phyloP scores from a whole-genome alignment of 2,797 vertebrate species.

The Amblyopsis hoosieri region DNA sequence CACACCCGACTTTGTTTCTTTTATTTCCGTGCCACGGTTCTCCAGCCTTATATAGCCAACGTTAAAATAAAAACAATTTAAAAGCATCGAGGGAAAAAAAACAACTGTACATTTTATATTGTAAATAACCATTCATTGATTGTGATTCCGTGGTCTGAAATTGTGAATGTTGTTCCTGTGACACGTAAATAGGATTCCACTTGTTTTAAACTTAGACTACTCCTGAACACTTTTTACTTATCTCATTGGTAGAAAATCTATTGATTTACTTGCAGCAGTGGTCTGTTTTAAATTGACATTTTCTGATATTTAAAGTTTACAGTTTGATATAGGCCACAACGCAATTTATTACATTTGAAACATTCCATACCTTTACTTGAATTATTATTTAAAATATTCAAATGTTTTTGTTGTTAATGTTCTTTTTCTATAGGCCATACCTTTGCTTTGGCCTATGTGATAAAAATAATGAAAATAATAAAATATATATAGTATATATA shows the following conservation, averaged over 20 bases:
- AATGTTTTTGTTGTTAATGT: conserved; percentile 68
- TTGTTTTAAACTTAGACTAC: conserved; percentile 78
- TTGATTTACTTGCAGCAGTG: conserved; percentile 84
- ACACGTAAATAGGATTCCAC: conserved; percentile 91
- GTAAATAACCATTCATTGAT: conserved; percentile 90
- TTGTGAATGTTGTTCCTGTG: conserved; percentile 99
- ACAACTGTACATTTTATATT: conserved; percentile 88
- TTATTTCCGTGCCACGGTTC: conserved; percentile 44
- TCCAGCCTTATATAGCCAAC: conserved; percentile 53
- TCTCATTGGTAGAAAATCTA: conserved; percentile 82
- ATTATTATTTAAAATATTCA: conserved; percentile 96
- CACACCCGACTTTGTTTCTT: conserved; percentile 41
- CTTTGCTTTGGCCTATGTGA: conserved; percentile 87
- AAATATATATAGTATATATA: conserved; percentile 75
- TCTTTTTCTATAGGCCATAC: conserved; percentile 74
- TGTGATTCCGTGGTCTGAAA: conserved; percentile 95
- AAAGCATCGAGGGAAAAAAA: conserved; percentile 63
- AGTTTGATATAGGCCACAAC: conserved; percentile 86
- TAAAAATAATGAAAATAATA: conserved; percentile 83
- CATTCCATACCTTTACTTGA: conserved; percentile 99
- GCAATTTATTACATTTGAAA: conserved; percentile 89
- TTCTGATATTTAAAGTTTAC: conserved; percentile 93
- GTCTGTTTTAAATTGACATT: conserved; percentile 87
- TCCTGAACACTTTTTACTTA: conserved; percentile 83
- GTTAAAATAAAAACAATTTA: conserved; percentile 66